Evolutionary conservation across 92 coral and sea anemone species (phyloP).

Genomic region (Scolanthus callimorphus): DNA sequence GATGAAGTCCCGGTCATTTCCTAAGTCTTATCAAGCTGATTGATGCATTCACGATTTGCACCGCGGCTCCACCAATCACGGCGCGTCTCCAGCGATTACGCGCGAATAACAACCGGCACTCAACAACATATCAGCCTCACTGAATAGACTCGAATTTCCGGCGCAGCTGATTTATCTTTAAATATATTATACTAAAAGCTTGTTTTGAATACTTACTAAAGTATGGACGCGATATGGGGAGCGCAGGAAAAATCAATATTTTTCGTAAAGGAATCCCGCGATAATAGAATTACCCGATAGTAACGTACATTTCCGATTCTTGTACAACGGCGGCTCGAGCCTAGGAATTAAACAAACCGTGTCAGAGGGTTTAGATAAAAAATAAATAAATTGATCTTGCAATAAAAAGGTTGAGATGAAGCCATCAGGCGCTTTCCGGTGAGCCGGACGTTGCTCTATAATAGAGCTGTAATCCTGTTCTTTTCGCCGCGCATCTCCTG

Average conservation of each 20-base stretch:
- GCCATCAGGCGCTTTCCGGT: slow-evolving; percentile 43
- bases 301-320: neutral
- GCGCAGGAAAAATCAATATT: too few relatives aligned
- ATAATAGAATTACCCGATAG: slow-evolving; percentile 1
- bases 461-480: slow-evolving; percentile 22
- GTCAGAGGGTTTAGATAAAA: slow-evolving; percentile 25
- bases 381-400: slow-evolving; percentile 45
- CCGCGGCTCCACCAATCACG: neutral
- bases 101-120: slow-evolving; percentile 1
- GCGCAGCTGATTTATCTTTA: neutral
- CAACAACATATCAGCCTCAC: neutral
- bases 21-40: neutral
- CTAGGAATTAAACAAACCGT: slow-evolving; percentile 43
- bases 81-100: neutral
- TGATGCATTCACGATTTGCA: neutral
- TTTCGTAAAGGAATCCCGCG: too few relatives aligned
- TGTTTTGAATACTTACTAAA: slow-evolving; percentile 2
- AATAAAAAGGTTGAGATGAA: slow-evolving; percentile 32
- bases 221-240: too few relatives aligned
- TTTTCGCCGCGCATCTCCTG: slow-evolving; percentile 19
- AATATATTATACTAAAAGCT: slow-evolving; percentile 1
- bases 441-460: slow-evolving; percentile 12
- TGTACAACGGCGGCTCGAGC: slow-evolving; percentile 14
- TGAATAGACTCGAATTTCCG: slow-evolving; percentile 1
- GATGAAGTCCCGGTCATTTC: slow-evolving; percentile 1